Base-by-base conservation (phyloP, 2,113 vertebrate species). In the Rhizomys pruinosus region DNA sequence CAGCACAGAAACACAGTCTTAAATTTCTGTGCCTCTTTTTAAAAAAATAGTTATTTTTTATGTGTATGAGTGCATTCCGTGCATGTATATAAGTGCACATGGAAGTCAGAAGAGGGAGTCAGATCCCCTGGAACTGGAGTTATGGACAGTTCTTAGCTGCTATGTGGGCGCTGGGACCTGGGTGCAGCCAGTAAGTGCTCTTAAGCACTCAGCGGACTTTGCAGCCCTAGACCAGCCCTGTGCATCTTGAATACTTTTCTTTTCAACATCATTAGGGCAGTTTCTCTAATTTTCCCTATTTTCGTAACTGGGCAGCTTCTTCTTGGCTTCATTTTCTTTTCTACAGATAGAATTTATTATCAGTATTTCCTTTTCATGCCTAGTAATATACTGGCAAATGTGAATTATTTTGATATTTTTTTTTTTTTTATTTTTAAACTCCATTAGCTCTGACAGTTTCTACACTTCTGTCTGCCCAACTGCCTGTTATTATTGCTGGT, bases 251-350 rank as follows among this genome's bases (percentile, higher is more conserved):
- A 25, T 87, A 69, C 25, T 74, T 95, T 82, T 32, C 17, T 89
- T 84, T 93, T 93, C 71, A 80, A 9, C 84, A 8, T 87, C 92
- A 68, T 37, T 77, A 93, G 52, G 69, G 52, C 59, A 52, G n/a
- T 64, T 20, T 94, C 13, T 92, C 68, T 47, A 5, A 37, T 95
- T 95, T 92, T 89, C 63, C 39, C 61, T 61, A 1, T 79, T 94
- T 66, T 57, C 61, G 17, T 80, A 72, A 84, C 34, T 92, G 84
- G 68, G 39, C 32, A 82, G 13, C 39, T 95, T 93, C 52, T 4
- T 95, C 8, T 23, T 94, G 57, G 29, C 42, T 93, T 93, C 16
- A 25, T 93, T 95, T 92, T 94, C 16, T 78, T 92, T 93, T 76
- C 15, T 87, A 23, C 22, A 84, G 37, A 71, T 69, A 79, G 80